Base-by-base conservation (phyloP, 2,888 invertebrate genomes). In the Zele albiditarsus region DNA sequence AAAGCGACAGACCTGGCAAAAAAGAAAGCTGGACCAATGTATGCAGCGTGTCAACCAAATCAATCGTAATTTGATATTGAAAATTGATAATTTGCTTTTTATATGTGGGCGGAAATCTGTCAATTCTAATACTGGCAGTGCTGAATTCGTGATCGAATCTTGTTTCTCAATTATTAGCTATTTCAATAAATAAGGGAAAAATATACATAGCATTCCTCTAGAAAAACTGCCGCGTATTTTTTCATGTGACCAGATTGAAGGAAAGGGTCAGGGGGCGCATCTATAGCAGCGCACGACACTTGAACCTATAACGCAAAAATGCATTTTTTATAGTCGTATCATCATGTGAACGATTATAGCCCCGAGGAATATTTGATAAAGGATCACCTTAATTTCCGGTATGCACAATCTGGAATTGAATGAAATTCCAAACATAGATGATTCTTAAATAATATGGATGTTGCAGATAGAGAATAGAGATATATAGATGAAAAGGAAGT, bases 1-100 rank as follows among this genome's bases (percentile, higher is more conserved):
- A 94, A 94, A 83, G 95, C 96, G 71, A 95, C 94, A 31, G 95
- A 95, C 89, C 92, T 95, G 80, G 95, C 97, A 66, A 96, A 91
- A 80, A 88, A 90, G 73, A 90, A 90, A 87, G 82, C 92, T 90
- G 84, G 90, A 90, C 87, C 89, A 86, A 86, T 89, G 80, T 89
- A 87, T 81, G 88, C 85, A 33, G 85, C 87, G 4, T 89, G 85
- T 74, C 87, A 87, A 65, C 82, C 89, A 10, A 87, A 84, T 73
- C 87, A 89, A 66, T 86, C 88, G n/a, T 89, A 85, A 84, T 79
- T 46, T 12, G 31, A 38, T 25, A 60, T 20, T 2, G 8, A 1
- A 38, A 38, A 12, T 38, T 38, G 12, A 38, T 38, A 38, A 38
- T 38, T 38, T 38, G 2, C 12, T 4, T 12, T 4, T 38, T 12